A percentile compares a stretch with the other conserved stretches of the same genome.
phyloP scores from a whole-genome alignment of 2,113 vertebrate species.

The Eclectus roratus region DNA sequence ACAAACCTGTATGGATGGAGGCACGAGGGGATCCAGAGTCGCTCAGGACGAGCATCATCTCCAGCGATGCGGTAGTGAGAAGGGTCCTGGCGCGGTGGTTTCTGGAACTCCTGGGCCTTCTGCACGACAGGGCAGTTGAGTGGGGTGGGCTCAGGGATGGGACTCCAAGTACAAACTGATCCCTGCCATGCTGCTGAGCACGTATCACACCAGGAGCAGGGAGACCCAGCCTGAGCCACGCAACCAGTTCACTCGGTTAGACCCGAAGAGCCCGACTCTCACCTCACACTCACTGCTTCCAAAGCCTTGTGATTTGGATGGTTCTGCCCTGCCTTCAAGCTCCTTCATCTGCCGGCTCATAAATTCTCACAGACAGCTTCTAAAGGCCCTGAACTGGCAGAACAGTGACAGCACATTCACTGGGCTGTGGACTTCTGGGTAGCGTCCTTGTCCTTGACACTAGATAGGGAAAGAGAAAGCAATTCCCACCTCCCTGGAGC shows the following conservation, averaged over 20 bases:
- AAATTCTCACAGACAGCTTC: neutral
- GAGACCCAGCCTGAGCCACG: neutral
- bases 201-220: rapidly evolving
- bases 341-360: neutral
- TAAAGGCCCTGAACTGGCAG: neutral
- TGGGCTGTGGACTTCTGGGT: neutral
- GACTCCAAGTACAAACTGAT: neutral
- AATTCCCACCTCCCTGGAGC: neutral
- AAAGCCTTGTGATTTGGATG: neutral
- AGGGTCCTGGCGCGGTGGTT: neutral
- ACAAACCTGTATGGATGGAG: rapidly evolving
- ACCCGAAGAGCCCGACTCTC: rapidly evolving
- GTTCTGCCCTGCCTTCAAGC: neutral
- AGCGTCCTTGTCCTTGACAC: neutral
- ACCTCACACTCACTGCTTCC: neutral
- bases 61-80: rapidly evolving
- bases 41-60: rapidly evolving
- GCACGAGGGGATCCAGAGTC: neutral
- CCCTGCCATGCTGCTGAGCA: neutral
- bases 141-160: neutral
- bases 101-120: too few relatives aligned
- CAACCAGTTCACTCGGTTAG: neutral
- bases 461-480: neutral
- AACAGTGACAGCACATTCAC: neutral
- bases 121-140: too few relatives aligned